Percentiles rank a stretch among this genome's conserved stretches.
These are phyloP conservation scores for Labia minor DNA, from an alignment of 2,888 invertebrate species.

Conservation along the genomic window DNA sequence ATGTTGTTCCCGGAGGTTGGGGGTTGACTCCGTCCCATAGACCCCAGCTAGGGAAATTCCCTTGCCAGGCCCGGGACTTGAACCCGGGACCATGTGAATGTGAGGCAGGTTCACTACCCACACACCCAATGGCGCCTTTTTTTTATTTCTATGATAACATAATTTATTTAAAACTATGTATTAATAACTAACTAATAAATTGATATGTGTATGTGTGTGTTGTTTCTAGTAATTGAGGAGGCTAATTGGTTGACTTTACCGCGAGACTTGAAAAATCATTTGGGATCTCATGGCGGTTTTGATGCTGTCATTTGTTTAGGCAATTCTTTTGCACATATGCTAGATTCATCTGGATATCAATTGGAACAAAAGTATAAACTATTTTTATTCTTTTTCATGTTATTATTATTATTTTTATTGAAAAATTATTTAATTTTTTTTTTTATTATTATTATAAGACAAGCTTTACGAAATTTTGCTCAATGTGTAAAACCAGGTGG, in stretches of 20 bases:
- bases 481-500: slow-evolving; percentile 77
- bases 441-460: slow-evolving; percentile 29
- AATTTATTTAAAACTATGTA: too few relatives aligned
- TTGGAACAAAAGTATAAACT: slow-evolving; percentile 62
- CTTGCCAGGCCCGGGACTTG: too few relatives aligned
- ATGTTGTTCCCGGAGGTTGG: too few relatives aligned
- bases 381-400: slow-evolving; percentile 23
- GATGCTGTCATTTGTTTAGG: slow-evolving; percentile 85
- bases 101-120: too few relatives aligned
- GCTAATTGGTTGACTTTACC: slow-evolving; percentile 79
- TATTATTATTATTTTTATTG: neutral
- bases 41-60: too few relatives aligned
- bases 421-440: slow-evolving; percentile 2
- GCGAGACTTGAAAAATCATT: slow-evolving; percentile 53
- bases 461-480: slow-evolving; percentile 66
- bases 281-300: slow-evolving; percentile 49
- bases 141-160: too few relatives aligned
- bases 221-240: slow-evolving; percentile 75
- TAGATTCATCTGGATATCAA: slow-evolving; percentile 69
- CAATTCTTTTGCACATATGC: slow-evolving; percentile 82
- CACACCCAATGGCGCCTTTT: too few relatives aligned
- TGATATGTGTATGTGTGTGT: too few relatives aligned
- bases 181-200: too few relatives aligned
- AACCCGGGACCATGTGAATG: too few relatives aligned
- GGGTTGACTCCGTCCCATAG: too few relatives aligned